These are phyloP conservation scores for Pyrocephalus nanus DNA, from an alignment of 2,797 vertebrate species.

Conservation along the genomic window DNA sequence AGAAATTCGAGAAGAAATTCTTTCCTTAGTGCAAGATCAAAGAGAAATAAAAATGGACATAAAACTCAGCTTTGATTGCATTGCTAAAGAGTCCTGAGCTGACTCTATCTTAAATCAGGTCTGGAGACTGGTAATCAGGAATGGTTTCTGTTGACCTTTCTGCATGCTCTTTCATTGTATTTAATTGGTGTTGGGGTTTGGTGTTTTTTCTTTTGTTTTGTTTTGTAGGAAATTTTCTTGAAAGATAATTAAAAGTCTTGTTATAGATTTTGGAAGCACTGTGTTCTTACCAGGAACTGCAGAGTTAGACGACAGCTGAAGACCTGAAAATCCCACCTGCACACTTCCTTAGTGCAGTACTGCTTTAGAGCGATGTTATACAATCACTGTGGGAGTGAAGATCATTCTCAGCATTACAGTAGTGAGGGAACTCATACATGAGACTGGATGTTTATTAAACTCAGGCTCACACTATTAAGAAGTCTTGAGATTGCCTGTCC, in stretches of 20 bases:
- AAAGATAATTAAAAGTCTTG: neutral
- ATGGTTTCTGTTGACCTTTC: neutral
- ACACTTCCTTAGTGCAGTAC: neutral
- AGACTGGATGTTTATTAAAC: conserved; percentile 35
- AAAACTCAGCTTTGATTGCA: neutral
- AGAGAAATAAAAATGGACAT: neutral
- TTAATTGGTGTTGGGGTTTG: neutral
- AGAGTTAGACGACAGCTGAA: neutral
- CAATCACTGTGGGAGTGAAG: neutral
- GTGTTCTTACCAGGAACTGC: neutral
- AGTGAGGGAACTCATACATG: conserved; percentile 17
- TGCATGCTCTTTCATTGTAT: neutral
- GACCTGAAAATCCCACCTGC: neutral
- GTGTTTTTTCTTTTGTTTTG: accelerated
- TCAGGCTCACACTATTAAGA: conserved; percentile 21
- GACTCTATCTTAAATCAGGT: neutral
- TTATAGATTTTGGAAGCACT: neutral
- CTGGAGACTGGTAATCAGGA: neutral
- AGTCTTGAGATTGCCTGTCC: conserved; percentile 3
- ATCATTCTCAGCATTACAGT: conserved; percentile 15
- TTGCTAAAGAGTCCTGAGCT: neutral
- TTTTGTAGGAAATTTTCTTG: neutral
- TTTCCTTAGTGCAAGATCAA: neutral
- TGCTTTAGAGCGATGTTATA: neutral
- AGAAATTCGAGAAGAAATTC: neutral